These are phyloP conservation scores for Labeo rohita DNA, from an alignment of 2,113 vertebrate species.

Conservation along the genomic window DNA sequence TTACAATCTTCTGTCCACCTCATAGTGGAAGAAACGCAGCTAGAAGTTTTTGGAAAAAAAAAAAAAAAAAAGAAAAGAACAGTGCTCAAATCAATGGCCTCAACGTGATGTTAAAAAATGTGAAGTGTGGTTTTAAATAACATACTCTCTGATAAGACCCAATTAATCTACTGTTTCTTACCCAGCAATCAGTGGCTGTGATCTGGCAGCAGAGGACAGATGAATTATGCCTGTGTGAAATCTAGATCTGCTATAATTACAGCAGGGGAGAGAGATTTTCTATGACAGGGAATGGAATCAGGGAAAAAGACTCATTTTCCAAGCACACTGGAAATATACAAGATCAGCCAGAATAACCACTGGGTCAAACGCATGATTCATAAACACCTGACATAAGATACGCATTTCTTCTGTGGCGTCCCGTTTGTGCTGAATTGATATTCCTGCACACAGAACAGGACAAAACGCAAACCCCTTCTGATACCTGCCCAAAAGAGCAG, in stretches of 20 bases:
- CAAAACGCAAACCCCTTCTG: constrained; percentile 6
- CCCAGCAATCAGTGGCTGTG: constrained; percentile 15
- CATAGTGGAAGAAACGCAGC: background rate
- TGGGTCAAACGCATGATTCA: constrained; percentile 62
- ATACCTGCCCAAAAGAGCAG: background rate
- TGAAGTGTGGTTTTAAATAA: constrained; percentile 23
- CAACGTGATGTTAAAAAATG: constrained; percentile 4
- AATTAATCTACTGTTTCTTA: constrained; percentile 1
- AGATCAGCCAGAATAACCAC: constrained; percentile 52
- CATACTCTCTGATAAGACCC: background rate
- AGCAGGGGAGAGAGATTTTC: constrained; percentile 41
- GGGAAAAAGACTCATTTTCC: constrained; percentile 55
- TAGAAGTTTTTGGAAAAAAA: background rate
- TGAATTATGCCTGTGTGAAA: constrained; percentile 55
- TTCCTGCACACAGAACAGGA: background rate
- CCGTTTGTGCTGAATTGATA: background rate
- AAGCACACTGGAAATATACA: constrained; percentile 65
- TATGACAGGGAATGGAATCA: constrained; percentile 45
- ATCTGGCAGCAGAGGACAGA: constrained; percentile 33
- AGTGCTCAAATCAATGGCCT: background rate
- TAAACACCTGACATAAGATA: constrained; percentile 38
- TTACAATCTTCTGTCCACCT: background rate
- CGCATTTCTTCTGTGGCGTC: constrained; percentile 48
- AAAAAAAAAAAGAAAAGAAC: background rate
- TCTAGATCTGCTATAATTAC: constrained; percentile 55